Evolutionary conservation across 2,888 invertebrate species (phyloP).

Genomic region (Cantharis flavilabris): DNA sequence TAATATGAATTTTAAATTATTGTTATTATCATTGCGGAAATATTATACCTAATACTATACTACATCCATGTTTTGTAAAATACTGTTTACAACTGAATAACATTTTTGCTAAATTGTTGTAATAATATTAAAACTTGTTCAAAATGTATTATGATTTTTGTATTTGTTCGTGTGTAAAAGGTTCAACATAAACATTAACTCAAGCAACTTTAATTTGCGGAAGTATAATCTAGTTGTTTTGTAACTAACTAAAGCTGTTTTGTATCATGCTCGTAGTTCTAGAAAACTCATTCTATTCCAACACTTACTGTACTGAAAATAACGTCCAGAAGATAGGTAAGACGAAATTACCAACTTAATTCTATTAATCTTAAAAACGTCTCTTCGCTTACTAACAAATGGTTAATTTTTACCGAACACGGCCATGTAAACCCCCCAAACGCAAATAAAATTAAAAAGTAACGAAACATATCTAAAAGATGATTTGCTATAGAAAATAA

Average conservation of each 20-base stretch:
- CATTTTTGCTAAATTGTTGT: neutral
- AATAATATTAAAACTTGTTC: neutral
- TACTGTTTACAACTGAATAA: neutral
- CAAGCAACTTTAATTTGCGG: slow-evolving; percentile 39
- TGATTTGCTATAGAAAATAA: slow-evolving; percentile 30
- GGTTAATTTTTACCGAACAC: neutral
- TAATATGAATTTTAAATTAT: neutral
- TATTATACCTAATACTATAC: too few species aligned
- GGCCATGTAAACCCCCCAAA: slow-evolving; percentile 8
- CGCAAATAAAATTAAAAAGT: slow-evolving; percentile 20
- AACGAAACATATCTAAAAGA: slow-evolving; percentile 28
- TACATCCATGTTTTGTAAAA: neutral
- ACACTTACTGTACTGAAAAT: slow-evolving; percentile 9
- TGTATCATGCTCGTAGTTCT: slow-evolving; percentile 29
- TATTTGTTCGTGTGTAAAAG: slow-evolving; percentile 7
- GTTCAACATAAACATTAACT: slow-evolving; percentile 35
- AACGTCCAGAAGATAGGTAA: slow-evolving; percentile 9
- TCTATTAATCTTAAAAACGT: neutral
- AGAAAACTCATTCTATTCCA: slow-evolving; percentile 18
- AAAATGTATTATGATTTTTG: neutral
- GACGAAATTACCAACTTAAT: slow-evolving; percentile 5
- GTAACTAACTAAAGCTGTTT: slow-evolving; percentile 37
- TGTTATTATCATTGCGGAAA: neutral
- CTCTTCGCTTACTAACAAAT: neutral
- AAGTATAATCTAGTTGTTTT: slow-evolving; percentile 43